These are phyloP conservation scores for Pseudomugil tenellus DNA, from an alignment of 2,797 vertebrate genomes.

Conservation along the genomic window DNA sequence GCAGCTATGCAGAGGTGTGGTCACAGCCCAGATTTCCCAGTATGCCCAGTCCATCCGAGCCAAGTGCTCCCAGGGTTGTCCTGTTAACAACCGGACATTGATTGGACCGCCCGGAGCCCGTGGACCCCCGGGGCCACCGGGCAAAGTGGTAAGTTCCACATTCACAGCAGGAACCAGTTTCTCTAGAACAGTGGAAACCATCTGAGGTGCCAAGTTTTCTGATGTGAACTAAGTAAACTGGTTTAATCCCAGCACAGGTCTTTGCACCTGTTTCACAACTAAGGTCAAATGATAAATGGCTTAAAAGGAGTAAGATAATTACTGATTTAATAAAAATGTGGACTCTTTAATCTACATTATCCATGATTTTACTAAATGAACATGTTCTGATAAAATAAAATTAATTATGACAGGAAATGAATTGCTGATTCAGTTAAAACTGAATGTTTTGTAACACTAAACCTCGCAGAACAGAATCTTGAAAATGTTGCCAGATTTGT, in stretches of 20 bases:
- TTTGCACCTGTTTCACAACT: no score
- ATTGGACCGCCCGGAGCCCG: slow-evolving; percentile 77
- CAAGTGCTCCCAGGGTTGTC: slow-evolving; percentile 83
- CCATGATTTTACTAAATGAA: neutral
- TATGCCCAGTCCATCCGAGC: slow-evolving; percentile 80
- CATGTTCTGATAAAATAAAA: neutral
- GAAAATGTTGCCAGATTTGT: neutral
- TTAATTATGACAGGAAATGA: neutral
- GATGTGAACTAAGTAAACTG: neutral
- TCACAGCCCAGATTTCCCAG: slow-evolving; percentile 82
- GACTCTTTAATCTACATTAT: neutral
- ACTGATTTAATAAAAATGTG: neutral
- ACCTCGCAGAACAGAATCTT: neutral
- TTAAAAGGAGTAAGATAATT: neutral
- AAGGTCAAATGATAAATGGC: no score
- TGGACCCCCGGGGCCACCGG: slow-evolving; percentile 66
- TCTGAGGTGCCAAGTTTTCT: neutral
- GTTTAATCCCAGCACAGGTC: neutral
- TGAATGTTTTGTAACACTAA: neutral
- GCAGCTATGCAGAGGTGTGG: slow-evolving; percentile 84
- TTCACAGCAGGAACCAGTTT: neutral
- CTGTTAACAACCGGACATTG: slow-evolving; percentile 80
- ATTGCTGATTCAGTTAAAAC: neutral
- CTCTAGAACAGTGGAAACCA: no score
- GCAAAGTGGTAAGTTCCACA: slow-evolving; percentile 73